phyloP scores from a whole-genome alignment of 2,113 vertebrate species.

The Vireo altiloquus region DNA sequence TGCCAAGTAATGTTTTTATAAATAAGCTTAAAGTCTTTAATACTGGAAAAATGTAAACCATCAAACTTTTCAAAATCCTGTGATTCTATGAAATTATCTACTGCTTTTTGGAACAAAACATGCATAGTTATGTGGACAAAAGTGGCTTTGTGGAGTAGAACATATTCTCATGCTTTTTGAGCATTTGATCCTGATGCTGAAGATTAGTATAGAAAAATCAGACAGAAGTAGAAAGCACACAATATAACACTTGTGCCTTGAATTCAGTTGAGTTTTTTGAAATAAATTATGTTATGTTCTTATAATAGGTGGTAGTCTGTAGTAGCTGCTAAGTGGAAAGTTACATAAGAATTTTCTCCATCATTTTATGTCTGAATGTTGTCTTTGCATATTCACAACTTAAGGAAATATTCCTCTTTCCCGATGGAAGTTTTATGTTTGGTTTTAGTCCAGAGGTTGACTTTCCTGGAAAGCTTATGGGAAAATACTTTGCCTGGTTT shows the following conservation, averaged over 20 bases:
- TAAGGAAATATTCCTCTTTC: not conserved
- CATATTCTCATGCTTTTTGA: not conserved
- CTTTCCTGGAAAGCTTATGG: conserved; percentile 27
- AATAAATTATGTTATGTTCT: not conserved
- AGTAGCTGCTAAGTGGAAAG: not conserved
- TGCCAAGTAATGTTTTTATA: not conserved
- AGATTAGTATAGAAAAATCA: not conserved
- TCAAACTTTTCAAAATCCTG: not conserved
- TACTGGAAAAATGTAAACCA: not conserved
- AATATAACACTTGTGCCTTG: not conserved
- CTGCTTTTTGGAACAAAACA: not conserved
- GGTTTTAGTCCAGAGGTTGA: conserved; percentile 1
- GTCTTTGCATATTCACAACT: not conserved
- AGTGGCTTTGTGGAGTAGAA: not conserved
- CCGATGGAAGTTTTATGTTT: not conserved
- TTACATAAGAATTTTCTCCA: not conserved
- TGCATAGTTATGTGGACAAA: not conserved
- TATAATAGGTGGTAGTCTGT: not conserved
- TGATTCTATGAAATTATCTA: not conserved
- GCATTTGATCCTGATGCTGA: not conserved
- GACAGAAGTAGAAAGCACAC: not conserved
- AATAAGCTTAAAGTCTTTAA: not conserved
- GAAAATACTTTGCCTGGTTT: conserved; percentile 12
- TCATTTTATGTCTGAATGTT: not conserved
- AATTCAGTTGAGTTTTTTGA: not conserved